Evolutionary conservation across 2,888 invertebrate genomes (phyloP), one percentile per base, ranked within the genome.

Genomic region (Tetrapedia diversipes): DNA sequence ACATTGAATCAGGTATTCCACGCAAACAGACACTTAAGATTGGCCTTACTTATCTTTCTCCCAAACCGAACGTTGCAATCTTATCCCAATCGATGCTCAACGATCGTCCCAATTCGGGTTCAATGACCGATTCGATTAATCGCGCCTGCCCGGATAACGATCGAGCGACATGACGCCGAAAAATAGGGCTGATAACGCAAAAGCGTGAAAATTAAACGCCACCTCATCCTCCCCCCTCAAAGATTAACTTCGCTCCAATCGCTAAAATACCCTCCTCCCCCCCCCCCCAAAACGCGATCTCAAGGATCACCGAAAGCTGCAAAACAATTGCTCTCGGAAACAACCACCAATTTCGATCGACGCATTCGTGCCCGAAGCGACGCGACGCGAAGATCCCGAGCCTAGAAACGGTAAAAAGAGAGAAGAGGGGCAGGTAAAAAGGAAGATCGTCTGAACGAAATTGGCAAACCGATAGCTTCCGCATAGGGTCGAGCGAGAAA

Each of bases 391-490:
- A 22, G 19, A 22, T 32, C 39, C 39, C 32, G 51, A 19, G 63
- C 24, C n/a, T 14, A 6, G 29, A 59, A 37, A 60, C 24, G 2
- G 7, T 19, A 59, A 67, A 41, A 51, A 66, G 56, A 56, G 60
- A 34, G 54, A 73, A 54, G n/a, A n/a, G n/a, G n/a, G n/a, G n/a
- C n/a, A n/a, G n/a, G n/a, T n/a, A n/a, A n/a, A n/a, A n/a, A n/a
- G n/a, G n/a, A n/a, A n/a, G n/a, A n/a, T n/a, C 41, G 22, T 65
- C 47, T 11, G 47, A 60, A 74, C 51, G 64, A 54, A 74, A 72
- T 39, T 37, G 49, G 39, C 32, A 49, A 56, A 32, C 59, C 59
- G 64, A 61, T 37, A 41, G 57, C 49, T 69, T 37, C n/a, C n/a
- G n/a, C n/a, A n/a, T n/a, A n/a, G n/a, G n/a, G n/a, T n/a, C n/a